These are phyloP conservation scores for Athene noctua DNA, from an alignment of 2,113 vertebrate genomes.

Conservation along the genomic window DNA sequence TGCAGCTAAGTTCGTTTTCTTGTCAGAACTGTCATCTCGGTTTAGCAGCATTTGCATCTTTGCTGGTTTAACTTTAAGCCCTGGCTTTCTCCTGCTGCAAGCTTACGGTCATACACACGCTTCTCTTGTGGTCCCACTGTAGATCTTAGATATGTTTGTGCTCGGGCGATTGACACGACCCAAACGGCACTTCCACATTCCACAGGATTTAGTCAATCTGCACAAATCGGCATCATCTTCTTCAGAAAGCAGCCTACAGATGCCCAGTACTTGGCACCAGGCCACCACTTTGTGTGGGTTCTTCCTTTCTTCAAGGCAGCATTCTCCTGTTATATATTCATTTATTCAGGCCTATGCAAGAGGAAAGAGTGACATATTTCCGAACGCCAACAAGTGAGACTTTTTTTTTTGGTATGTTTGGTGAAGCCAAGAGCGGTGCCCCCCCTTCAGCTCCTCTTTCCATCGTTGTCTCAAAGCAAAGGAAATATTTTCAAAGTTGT, in stretches of 20 bases:
- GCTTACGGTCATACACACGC: neutral
- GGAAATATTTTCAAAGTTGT: neutral
- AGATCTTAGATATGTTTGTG: neutral
- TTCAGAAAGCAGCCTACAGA: neutral
- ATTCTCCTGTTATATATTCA: neutral
- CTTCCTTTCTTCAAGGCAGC: neutral
- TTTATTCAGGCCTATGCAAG: neutral
- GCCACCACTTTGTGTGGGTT: neutral
- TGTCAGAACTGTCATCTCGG: neutral
- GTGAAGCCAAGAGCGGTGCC: neutral
- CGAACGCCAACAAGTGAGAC: neutral
- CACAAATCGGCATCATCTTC: neutral
- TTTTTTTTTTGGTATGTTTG: neutral
- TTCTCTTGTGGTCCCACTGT: neutral
- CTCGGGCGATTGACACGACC: rapidly evolving
- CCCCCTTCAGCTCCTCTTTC: neutral
- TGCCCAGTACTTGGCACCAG: neutral
- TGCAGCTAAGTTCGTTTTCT: neutral
- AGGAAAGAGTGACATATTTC: neutral
- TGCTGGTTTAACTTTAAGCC: neutral
- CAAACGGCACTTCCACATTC: neutral
- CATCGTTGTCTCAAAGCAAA: neutral
- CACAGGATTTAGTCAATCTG: neutral
- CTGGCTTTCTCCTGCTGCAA: neutral
- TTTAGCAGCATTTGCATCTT: neutral